A percentile compares a stretch with the other conserved stretches of the same genome.
Conservation (phyloP, 2,888 invertebrate genomes). For the Abrostola triplasia region DNA sequence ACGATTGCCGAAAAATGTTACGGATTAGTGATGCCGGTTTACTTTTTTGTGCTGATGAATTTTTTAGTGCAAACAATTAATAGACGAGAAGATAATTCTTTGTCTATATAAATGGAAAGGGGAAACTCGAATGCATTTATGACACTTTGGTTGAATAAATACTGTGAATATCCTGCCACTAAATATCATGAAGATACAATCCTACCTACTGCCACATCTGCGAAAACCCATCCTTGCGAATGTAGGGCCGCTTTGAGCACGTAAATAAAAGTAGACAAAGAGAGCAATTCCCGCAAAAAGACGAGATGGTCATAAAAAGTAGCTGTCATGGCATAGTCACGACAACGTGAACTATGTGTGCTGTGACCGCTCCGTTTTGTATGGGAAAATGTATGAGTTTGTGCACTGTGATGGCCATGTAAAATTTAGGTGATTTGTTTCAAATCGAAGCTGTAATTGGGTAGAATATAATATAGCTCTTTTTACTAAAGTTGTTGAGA, state of each 20-base stretch:
- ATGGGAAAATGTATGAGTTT: conserved; percentile 43
- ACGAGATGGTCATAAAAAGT: conserved; percentile 80
- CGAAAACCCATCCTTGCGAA: conserved; percentile 56
- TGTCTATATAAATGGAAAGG: too few species aligned
- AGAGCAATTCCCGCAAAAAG: conserved; percentile 79
- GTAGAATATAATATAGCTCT: background rate
- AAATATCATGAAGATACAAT: background rate
- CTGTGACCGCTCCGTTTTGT: conserved; percentile 56
- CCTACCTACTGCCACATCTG: conserved; percentile 37
- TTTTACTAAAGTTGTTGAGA: background rate
- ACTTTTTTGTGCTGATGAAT: too few species aligned
- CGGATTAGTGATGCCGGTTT: too few species aligned
- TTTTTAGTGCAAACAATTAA: too few species aligned
- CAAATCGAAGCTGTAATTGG: conserved; percentile 13
- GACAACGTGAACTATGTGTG: conserved; percentile 78
- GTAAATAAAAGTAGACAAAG: conserved; percentile 87
- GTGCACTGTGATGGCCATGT: conserved; percentile 25
- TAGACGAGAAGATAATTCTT: too few species aligned
- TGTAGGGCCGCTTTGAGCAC: conserved; percentile 66
- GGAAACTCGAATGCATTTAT: too few species aligned
- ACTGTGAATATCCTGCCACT: background rate
- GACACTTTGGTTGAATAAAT: background rate
- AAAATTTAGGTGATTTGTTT: conserved; percentile 3
- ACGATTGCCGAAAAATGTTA: too few species aligned
- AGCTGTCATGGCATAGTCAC: conserved; percentile 85